Percentiles rank a stretch among this genome's conserved stretches.
Evolutionary conservation across 2,888 invertebrate genomes (phyloP).

Genomic region (Latrodectus elegans): DNA sequence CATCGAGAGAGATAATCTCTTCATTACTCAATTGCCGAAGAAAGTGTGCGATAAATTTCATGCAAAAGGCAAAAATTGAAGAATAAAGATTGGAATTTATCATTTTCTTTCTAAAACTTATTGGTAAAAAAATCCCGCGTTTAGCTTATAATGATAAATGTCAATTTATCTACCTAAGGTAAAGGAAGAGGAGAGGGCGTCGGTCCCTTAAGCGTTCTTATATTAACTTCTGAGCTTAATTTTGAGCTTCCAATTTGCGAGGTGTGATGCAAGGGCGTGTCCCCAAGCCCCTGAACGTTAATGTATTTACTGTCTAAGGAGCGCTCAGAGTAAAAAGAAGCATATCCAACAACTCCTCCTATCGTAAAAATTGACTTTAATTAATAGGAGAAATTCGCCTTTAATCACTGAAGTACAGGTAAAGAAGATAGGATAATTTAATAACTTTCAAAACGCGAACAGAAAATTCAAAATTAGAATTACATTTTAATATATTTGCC

Average conservation of each 20-base stretch:
- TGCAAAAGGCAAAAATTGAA: background rate
- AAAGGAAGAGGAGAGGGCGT: slow-evolving; percentile 53
- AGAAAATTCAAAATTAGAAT: too few species aligned
- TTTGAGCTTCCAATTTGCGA: slow-evolving; percentile 64
- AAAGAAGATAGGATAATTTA: too few species aligned
- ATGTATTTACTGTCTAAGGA: slow-evolving; percentile 49
- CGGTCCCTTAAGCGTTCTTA: slow-evolving; percentile 45
- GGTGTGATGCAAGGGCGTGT: slow-evolving; percentile 65
- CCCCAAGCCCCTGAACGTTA: slow-evolving; percentile 57
- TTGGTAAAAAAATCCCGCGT: background rate
- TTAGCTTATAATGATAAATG: slow-evolving; percentile 58
- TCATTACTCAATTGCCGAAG: background rate
- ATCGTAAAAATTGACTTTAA: slow-evolving; percentile 12
- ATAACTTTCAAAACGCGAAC: too few species aligned
- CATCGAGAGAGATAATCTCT: background rate
- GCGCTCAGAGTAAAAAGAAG: slow-evolving; percentile 20
- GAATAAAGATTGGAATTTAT: background rate
- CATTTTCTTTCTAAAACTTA: background rate
- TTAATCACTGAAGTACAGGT: background rate
- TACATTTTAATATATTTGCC: too few species aligned
- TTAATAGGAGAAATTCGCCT: background rate
- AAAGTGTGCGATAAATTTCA: background rate
- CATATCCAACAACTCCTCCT: background rate
- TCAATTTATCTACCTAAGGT: slow-evolving; percentile 55
- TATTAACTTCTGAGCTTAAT: slow-evolving; percentile 61